Evolutionary conservation across 2,113 vertebrate genomes (phyloP), one percentile per base, ranked within the genome.

Genomic region (Garra rufa): DNA sequence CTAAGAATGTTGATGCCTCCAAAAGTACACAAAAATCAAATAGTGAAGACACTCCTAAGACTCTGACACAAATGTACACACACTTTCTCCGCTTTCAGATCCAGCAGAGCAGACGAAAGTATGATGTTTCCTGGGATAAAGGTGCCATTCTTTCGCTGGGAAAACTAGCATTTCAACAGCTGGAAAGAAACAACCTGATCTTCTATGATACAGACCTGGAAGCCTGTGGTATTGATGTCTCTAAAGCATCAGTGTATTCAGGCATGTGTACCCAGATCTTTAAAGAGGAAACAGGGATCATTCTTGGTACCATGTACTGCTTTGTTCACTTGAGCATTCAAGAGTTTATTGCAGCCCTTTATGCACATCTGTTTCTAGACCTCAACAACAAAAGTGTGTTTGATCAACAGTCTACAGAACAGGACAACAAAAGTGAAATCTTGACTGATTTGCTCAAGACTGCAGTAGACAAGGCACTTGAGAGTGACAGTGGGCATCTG

Each of bases 221-320:
- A 24, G 17, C 4, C 2, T 83, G 75, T 83, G 75, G 44, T 13
- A 83, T 86, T 28, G 52, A 83, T 0, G 3, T 6, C 21, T 63
- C 17, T 55, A 76, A 83, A 5, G 46, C 71, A n/a, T 19, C 14
- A 0, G 76, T 59, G 21, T 83, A 83, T 28, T 86, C 85, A 38
- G 81, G 85, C 46, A 28, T 86, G 74, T 86, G 81, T 44, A 83
- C 81, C 61, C 85, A 78, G 50, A 76, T 55, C 19, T 76, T 76
- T 76, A 76, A 76, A 19, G 48, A 76, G 50, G 74, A 86, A 46
- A 83, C 21, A 0, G 63, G 34, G 26, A 76, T 74, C 24, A 71
- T 61, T 41, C 6, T 21, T 10, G 50, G 28, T n/a, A 86, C 75
- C 2, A 44, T 52, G 9, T 86, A 43, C 67, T 83, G 81, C 43